Conservation (phyloP, 1,140 invertebrate species). For the Papilio dardanus region DNA sequence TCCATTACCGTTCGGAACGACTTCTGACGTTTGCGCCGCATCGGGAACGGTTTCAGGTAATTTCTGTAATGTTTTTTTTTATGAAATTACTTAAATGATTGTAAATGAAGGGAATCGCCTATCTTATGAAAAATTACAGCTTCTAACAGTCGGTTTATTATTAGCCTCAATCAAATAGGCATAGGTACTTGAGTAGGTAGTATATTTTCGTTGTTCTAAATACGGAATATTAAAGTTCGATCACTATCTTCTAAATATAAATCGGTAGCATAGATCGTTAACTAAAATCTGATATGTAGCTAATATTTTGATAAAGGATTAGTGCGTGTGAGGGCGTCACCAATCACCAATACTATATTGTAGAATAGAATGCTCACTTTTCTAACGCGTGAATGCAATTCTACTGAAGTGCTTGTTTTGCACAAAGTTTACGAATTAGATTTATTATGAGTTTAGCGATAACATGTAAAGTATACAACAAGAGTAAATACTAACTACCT, state of each 20-base stretch:
- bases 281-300: slow-evolving; percentile 15
- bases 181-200: background rate
- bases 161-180: slow-evolving; percentile 18
- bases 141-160: too few species aligned
- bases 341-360: background rate
- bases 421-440: slow-evolving; percentile 14
- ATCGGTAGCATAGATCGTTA: slow-evolving; percentile 18
- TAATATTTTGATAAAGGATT: slow-evolving; percentile 14
- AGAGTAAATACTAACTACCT: background rate
- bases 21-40: slow-evolving; percentile 36
- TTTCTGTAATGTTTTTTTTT: slow-evolving; percentile 48
- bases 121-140: slow-evolving; percentile 9
- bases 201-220: background rate
- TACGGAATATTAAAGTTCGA: background rate
- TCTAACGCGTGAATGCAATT: background rate
- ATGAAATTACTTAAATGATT: background rate
- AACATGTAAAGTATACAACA: background rate
- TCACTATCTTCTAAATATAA: background rate
- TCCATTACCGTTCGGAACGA: slow-evolving; percentile 47
- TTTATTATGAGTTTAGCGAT: slow-evolving; percentile 5
- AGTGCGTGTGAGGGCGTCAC: background rate
- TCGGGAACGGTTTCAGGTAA: slow-evolving; percentile 47
- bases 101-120: background rate
- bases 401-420: background rate
- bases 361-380: background rate